Conservation (phyloP, 1,140 invertebrate genomes). For the Monochamus saltuarius region DNA sequence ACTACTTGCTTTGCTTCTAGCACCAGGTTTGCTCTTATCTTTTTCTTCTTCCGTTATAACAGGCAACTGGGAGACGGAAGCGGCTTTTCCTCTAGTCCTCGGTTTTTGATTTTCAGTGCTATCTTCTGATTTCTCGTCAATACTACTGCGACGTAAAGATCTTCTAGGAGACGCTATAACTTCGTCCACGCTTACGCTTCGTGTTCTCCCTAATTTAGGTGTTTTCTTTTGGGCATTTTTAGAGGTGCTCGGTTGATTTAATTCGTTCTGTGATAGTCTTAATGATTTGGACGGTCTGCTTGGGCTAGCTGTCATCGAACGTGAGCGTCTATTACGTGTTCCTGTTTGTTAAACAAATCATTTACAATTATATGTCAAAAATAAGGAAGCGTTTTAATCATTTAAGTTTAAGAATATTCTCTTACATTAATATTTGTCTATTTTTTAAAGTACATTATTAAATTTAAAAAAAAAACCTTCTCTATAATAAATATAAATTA, state of each 20-base stretch:
- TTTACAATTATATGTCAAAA: too few relatives aligned
- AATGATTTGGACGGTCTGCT: background rate
- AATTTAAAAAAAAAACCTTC: too few relatives aligned
- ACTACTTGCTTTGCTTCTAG: constrained; percentile 10
- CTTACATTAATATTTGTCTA: too few relatives aligned
- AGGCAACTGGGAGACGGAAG: constrained; percentile 8
- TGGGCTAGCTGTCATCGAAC: background rate
- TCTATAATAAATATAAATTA: too few relatives aligned
- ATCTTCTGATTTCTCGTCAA: background rate
- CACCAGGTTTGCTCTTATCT: background rate
- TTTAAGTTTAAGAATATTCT: too few relatives aligned
- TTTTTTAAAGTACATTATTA: too few relatives aligned
- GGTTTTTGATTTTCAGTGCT: background rate
- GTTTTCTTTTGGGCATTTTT: constrained; percentile 1
- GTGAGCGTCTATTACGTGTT: background rate
- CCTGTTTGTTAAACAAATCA: background rate
- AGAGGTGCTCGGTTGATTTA: background rate
- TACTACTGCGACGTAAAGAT: constrained; percentile 11
- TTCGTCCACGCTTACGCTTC: constrained; percentile 28
- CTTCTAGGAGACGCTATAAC: background rate
- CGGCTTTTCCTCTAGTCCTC: constrained; percentile 5
- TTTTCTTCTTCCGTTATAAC: constrained; percentile 9
- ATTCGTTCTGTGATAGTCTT: too few relatives aligned
- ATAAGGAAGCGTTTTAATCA: too few relatives aligned
- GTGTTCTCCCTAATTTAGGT: constrained; percentile 8